Evolutionary conservation across 2,113 vertebrate genomes (phyloP).

Genomic region (Amphilophus citrinellus): DNA sequence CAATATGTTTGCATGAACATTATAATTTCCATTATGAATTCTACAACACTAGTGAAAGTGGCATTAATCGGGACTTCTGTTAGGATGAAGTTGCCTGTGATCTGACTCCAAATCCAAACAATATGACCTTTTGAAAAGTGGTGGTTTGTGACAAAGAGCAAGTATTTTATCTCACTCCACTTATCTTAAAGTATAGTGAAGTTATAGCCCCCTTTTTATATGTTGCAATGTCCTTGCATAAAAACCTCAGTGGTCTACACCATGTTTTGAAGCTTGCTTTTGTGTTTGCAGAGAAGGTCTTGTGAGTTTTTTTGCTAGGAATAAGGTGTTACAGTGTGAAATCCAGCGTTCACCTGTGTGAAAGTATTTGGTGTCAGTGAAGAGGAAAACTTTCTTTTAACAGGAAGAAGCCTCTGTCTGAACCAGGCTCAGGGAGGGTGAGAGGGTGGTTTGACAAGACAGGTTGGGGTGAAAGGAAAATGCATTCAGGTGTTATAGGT

Average conservation of each 20-base stretch:
- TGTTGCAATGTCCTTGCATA: too few species aligned
- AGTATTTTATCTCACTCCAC: neutral
- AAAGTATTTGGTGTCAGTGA: too few species aligned
- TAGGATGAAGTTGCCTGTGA: neutral
- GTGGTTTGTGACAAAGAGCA: neutral
- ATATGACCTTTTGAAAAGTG: slow-evolving; percentile 29
- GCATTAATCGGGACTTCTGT: slow-evolving; percentile 38
- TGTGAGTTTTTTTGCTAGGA: too few species aligned
- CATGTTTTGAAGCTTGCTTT: too few species aligned
- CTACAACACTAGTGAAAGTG: slow-evolving; percentile 37
- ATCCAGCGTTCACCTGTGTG: too few species aligned
- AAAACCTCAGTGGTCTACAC: too few species aligned
- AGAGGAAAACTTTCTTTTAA: too few species aligned
- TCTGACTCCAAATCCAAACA: slow-evolving; percentile 17
- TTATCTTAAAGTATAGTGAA: neutral
- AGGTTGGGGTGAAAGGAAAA: neutral
- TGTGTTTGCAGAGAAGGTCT: too few species aligned
- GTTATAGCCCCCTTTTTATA: neutral
- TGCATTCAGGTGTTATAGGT: neutral
- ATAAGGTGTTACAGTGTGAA: too few species aligned
- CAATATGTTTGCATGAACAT: slow-evolving; percentile 18
- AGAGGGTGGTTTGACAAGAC: neutral
- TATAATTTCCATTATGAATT: slow-evolving; percentile 11
- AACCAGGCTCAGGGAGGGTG: neutral
- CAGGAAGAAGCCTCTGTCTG: too few species aligned